Conservation (phyloP, 1,140 invertebrate species). For the Neuroterus valhalla region DNA sequence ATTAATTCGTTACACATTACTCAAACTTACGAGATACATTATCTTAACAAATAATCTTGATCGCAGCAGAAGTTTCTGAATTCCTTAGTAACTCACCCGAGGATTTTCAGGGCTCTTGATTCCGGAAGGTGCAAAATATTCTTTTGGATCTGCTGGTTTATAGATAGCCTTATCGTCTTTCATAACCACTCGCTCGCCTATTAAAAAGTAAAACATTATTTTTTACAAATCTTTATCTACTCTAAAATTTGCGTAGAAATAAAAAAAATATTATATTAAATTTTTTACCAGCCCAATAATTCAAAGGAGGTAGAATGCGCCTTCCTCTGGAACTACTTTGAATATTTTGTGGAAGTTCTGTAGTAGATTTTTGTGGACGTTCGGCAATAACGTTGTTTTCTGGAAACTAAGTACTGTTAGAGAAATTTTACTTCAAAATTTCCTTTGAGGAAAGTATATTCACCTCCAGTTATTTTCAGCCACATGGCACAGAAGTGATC, state of each 20-base stretch:
- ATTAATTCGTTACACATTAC: too few species aligned
- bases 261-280: not conserved
- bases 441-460: constrained; percentile 19
- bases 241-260: not conserved
- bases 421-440: constrained; percentile 5
- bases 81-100: constrained; percentile 24
- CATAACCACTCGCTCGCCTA: constrained; percentile 53
- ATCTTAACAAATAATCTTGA: too few species aligned
- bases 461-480: constrained; percentile 44
- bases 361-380: not conserved
- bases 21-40: too few species aligned
- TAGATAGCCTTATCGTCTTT: constrained; percentile 54
- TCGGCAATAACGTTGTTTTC: constrained; percentile 7
- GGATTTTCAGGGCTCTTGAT: constrained; percentile 4
- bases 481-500: constrained; percentile 59
- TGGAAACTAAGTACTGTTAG: constrained; percentile 31
- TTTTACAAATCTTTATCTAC: not conserved
- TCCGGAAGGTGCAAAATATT: constrained; percentile 15
- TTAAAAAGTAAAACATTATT: constrained; percentile 10
- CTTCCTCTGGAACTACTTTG: constrained; percentile 53
- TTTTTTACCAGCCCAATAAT: constrained; percentile 55
- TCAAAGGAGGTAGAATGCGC: constrained; percentile 51
- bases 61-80: not conserved
- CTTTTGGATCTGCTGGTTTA: constrained; percentile 40
- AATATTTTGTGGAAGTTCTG: constrained; percentile 20